Evolutionary conservation across 1,140 invertebrate genomes (phyloP), one percentile per base, ranked within the genome.

Genomic region (Cydia splendana): DNA sequence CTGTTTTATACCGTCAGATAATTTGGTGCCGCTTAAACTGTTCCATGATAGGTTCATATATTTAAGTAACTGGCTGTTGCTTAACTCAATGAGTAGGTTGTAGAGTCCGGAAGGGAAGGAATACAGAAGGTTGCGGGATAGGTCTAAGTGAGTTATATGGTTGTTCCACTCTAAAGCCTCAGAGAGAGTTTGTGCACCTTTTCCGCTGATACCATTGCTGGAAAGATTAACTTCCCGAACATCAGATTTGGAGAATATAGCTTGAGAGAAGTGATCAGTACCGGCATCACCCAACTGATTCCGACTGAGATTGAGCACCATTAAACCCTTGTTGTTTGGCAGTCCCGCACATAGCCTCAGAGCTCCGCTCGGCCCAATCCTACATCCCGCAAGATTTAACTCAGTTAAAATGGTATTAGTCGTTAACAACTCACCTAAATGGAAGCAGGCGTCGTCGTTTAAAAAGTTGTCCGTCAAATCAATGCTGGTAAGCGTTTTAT

Each of bases 381-480:
- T 85, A 78, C 93, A 93, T 77, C 91, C 88, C 65, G 80, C 76
- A 75, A 93, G 81, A 82, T 88, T 89, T 28, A 93, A 78, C 69
- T 85, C 81, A 15, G 82, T 80, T 42, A 93, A 57, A n/a, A 80
- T 82, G 20, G 77, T 84, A 81, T 93, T 93, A 67, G 83, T 82
- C 51, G 74, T 77, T 1, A 94, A n/a, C 84, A 93, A 85, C 76
- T 91, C 85, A 51, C 86, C 82, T 30, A 93, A 74, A 76, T 90
- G 88, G 69, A 84, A 85, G 69, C 87, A 86, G 53, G 85, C 86
- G 65, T 92, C 88, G 62, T 85, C 75, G 74, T 75, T 81, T 28
- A 93, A 81, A 77, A 81, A 92, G 75, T 93, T 93, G 75, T 91
- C 89, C 73, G 91, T 85, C 57, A 94, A 77, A 79, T 88, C 84